Base-by-base conservation (phyloP, 2,888 invertebrate genomes). In the Peribatodes rhomboidaria region DNA sequence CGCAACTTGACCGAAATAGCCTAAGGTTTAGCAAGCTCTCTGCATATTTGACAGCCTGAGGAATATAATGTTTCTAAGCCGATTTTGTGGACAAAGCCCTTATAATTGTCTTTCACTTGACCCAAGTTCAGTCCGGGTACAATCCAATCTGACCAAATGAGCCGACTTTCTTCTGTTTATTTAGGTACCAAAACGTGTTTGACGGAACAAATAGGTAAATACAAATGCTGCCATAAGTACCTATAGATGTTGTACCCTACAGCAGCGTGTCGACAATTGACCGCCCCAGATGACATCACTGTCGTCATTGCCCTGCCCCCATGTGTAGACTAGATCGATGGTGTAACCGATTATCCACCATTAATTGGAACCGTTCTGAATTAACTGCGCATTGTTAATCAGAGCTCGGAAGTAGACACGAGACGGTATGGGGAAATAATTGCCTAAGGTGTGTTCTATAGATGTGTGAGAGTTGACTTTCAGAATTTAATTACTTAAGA, bases 241-340 rank as follows among this genome's bases (percentile, higher is more conserved):
- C 6, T 46, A 7, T 44, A 44, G 13, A 22, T 13, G 10, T 18
- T 49, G 16, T 47, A 9, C 0, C 44, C 55, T 50, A 56, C 66
- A 64, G 64, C 66, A 64, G 64, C 64, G 52, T 35, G 54, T 54
- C 64, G 68, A 65, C 69, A 71, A 69, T 71, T 71, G 71, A 55
- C 50, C 61, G 71, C 67, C 70, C 71, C 65, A 73, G 67, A 73
- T 75, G 74, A 74, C 75, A 75, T 75, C 75, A 75, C 57, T 50
- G 66, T 72, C 75, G 72, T 74, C 74, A 75, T 54, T 53, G 67
- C 74, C 72, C 65, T 71, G 69, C 73, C 74, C 65, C 65, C 66
- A 69, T 69, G 61, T 59, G 67, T 62, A 22, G 46, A 55, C 3
- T 56, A 63, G 57, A 70, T 67, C 63, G 66, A 70, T 70, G 71